Conservation (phyloP, 2,113 vertebrate species). For the Circaetus gallicus region DNA sequence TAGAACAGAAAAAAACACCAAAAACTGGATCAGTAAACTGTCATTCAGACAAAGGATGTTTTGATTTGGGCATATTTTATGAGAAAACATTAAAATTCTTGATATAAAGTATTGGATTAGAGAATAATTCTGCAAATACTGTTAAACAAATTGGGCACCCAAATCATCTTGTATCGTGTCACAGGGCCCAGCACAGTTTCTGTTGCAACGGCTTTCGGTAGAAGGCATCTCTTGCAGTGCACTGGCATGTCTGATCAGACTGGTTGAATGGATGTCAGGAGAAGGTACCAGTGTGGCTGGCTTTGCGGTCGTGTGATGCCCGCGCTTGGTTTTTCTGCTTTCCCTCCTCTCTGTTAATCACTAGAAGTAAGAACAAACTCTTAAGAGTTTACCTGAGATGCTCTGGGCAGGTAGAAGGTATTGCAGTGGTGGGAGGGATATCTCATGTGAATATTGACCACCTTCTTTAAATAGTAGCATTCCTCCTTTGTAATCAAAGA, state of each 20-base stretch:
- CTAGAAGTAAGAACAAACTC: not conserved
- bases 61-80: not conserved
- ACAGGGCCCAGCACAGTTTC: not conserved
- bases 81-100: not conserved
- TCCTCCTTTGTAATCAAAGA: not conserved
- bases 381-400: not conserved
- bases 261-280: not conserved
- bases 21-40: not conserved
- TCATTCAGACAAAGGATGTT: not conserved
- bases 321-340: not conserved
- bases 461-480: not conserved
- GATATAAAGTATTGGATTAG: accelerated
- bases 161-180: not conserved
- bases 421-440: not conserved
- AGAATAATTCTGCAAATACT: not conserved
- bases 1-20: not conserved
- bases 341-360: not conserved
- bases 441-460: not conserved
- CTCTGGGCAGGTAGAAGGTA: not conserved
- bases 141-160: accelerated
- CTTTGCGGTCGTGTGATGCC: not conserved
- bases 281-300: not conserved
- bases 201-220: accelerated
- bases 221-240: not conserved
- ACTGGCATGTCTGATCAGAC: accelerated